Evolutionary conservation across 2,797 vertebrate species (phyloP), one percentile per base, ranked within the genome.

Genomic region (Sebastes jordani): DNA sequence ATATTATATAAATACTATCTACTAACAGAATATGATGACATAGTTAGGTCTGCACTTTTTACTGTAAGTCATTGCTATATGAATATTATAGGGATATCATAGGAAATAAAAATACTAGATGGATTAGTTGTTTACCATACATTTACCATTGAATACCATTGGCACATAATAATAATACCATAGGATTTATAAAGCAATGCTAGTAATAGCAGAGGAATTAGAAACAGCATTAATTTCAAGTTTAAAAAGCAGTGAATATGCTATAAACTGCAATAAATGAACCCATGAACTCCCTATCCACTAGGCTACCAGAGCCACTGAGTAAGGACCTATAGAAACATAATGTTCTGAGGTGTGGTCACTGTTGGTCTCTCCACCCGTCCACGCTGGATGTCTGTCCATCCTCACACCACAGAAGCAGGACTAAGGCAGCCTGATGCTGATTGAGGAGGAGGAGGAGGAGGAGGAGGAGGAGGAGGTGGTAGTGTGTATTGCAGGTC

Each of bases 401-500:
- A 9, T 73, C 52, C 11, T 14, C 18, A 60, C 22, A 49, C 75
- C 72, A 69, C 46, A 74, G 59, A 30, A 25, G 34, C 29, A 22
- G 30, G 54, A 58, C 27, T 13, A n/a, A 58, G 7, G 30, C 23
- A 63, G 66, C 52, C 70, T 2, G 3, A 55, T 38, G 38, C 75
- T 73, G 73, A 67, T 59, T 58, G 22, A 62, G 66, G 42, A 61
- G 64, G 55, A 25, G 64, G 36, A 18, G 46, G 61, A 34, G 29
- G 56, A 27, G 46, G 61, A 34, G 29, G 56, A 27, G 75, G 36
- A 13, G 36, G 32, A 34, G 32, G 42, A 61, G 55, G 38, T 7
- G 49, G 61, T 20, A 29, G 64, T 38, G 65, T 49, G 85, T 69
- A 77, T 83, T 84, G 80, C 86, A 91, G 83, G 85, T 87, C 90